Evolutionary conservation across 2,888 invertebrate species (phyloP).

Genomic region (Lordiphosa fenestrarum): DNA sequence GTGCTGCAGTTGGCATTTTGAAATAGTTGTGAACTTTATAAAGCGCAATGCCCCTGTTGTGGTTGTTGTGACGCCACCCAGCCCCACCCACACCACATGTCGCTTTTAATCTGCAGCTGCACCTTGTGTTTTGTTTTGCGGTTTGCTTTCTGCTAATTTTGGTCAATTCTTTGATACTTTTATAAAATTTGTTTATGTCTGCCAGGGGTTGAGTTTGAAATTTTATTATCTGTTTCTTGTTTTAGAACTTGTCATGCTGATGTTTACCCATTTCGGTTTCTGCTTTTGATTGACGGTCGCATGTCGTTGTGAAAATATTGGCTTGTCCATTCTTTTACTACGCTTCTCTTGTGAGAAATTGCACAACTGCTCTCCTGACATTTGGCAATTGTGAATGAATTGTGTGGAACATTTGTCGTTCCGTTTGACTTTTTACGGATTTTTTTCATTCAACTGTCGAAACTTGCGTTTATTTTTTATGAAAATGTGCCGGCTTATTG

Average conservation of each 20-base stretch:
- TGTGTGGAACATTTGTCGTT: slow-evolving; percentile 29
- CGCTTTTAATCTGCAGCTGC: slow-evolving; percentile 44
- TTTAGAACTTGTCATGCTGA: slow-evolving; percentile 25
- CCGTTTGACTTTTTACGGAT: slow-evolving; percentile 1
- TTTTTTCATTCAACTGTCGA: slow-evolving; percentile 36
- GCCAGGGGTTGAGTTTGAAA: slow-evolving; percentile 42
- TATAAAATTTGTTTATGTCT: slow-evolving; percentile 47
- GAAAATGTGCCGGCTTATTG: slow-evolving; percentile 22
- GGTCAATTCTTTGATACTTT: slow-evolving; percentile 18
- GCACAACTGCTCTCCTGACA: slow-evolving; percentile 34
- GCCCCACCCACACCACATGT: slow-evolving; percentile 43
- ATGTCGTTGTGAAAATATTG: slow-evolving; percentile 23
- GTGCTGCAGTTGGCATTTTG: slow-evolving; percentile 44
- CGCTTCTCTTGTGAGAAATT: slow-evolving; percentile 23
- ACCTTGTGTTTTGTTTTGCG: slow-evolving; percentile 25
- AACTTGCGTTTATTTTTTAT: slow-evolving; percentile 44
- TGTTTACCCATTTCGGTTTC: slow-evolving; percentile 25
- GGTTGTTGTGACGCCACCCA: slow-evolving; percentile 5
- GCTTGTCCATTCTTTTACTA: neutral
- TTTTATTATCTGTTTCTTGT: slow-evolving; percentile 21
- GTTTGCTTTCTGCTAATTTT: slow-evolving; percentile 25
- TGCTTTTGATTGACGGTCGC: slow-evolving; percentile 52
- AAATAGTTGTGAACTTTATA: slow-evolving; percentile 66
- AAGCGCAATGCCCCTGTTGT: slow-evolving; percentile 25
- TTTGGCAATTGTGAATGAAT: slow-evolving; percentile 43